Conservation (phyloP, 2,113 vertebrate species). For the Periophthalmodon schlosseri region DNA sequence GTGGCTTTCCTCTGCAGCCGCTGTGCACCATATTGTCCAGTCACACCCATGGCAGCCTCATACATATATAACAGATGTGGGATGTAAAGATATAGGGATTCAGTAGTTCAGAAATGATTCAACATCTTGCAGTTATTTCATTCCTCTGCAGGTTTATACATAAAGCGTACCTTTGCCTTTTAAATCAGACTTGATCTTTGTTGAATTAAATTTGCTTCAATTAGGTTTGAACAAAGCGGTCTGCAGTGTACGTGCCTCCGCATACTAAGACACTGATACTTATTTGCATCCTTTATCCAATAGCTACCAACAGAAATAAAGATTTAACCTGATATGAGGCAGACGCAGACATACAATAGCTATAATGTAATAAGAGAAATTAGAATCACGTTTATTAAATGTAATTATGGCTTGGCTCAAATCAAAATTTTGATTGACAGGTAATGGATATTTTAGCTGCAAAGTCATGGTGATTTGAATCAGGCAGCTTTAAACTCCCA, state of each 20-base stretch:
- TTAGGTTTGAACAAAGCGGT: constrained; percentile 41
- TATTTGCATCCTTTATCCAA: constrained; percentile 39
- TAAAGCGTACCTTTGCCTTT: constrained; percentile 12
- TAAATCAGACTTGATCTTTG: constrained; percentile 46
- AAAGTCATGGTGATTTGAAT: constrained; percentile 35
- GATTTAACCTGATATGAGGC: not conserved
- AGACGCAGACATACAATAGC: not conserved
- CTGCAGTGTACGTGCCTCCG: constrained; percentile 40
- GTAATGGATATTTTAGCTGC: constrained; percentile 6
- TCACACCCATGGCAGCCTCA: constrained; percentile 8
- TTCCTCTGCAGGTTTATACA: not conserved
- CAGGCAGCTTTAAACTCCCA: constrained; percentile 20
- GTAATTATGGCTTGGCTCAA: not conserved
- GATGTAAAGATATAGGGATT: not conserved
- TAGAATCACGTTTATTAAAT: constrained; percentile 24
- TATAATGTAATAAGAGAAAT: constrained; percentile 39
- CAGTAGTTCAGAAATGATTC: not conserved
- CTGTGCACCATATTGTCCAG: constrained; percentile 28
- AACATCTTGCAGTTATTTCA: not conserved
- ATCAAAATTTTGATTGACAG: constrained; percentile 13
- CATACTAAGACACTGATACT: constrained; percentile 51
- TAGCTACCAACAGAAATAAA: constrained; percentile 26
- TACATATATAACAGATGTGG: constrained; percentile 11
- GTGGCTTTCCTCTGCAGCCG: constrained; percentile 6
- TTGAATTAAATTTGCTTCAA: constrained; percentile 56